phyloP scores from a whole-genome alignment of 2,797 vertebrate species.

The Cottoperca gobio region DNA sequence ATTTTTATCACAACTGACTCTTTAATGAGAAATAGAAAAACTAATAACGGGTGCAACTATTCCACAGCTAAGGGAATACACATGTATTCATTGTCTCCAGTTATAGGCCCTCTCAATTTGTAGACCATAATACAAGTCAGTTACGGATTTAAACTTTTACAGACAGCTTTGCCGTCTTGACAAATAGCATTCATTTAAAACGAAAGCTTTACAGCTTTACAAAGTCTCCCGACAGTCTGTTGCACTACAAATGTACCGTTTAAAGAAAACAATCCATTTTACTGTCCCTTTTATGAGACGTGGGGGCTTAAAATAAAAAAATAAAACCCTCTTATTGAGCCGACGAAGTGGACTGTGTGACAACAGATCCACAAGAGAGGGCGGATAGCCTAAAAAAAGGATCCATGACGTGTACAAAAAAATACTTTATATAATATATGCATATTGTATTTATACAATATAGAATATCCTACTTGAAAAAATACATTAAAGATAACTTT shows the following conservation, averaged over 20 bases:
- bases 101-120: not conserved
- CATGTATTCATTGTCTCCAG: not conserved
- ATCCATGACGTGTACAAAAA: not conserved
- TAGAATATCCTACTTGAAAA: not conserved
- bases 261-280: slow-evolving; percentile 31
- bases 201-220: slow-evolving; percentile 5
- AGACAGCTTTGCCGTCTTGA: not conserved
- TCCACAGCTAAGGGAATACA: not conserved
- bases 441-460: not conserved
- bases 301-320: slow-evolving; percentile 13
- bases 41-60: not conserved
- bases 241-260: slow-evolving; percentile 2
- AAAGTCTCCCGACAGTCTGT: not conserved
- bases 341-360: not conserved
- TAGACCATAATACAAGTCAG: not conserved
- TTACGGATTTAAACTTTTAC: not conserved
- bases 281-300: slow-evolving; percentile 25
- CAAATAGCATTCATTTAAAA: not conserved
- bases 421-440: not conserved
- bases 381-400: not conserved
- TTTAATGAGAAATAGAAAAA: not conserved
- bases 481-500: not conserved
- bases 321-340: not conserved
- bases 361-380: not conserved
- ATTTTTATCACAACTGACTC: not conserved